Evolutionary conservation across 2,888 invertebrate species (phyloP), one percentile per base, ranked within the genome.

Genomic region (Drosophila colorata): DNA sequence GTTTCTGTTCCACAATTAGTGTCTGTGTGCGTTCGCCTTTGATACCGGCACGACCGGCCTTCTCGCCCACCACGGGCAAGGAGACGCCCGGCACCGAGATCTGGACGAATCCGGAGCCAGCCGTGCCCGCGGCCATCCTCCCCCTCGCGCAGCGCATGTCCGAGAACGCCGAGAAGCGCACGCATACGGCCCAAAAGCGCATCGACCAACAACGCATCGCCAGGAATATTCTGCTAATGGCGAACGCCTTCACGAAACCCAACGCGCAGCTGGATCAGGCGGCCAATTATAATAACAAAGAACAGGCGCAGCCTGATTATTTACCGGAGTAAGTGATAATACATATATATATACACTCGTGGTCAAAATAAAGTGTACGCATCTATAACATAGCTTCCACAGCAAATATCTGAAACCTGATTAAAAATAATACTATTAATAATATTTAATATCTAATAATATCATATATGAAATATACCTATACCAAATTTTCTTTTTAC

Each of bases 1-100:
- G 60, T 82, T 67, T 69, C 47, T 69, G 75, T 77, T 72, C 53
- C 66, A 48, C 35, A 61, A 59, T 57, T 71, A 96, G 96, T 78
- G 96, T 96, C 43, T 97, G 96, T 92, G 95, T 96, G 78, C 95
- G 97, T 72, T 97, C 97, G 1, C 97, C 97, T 1, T 94, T 97
- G 83, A 96, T 97, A 88, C 95, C 96, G 38, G 95, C 96, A 16
- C 93, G 96, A 47, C 95, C 96, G 14, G 94, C 96, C 0, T 94
- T 96, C 88, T 95, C 96, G 0, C 95, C 95, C 0, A 91, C 92
- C 57, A 92, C 93, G 2, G 91, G 91, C 8, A 89, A 88, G 47
- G 90, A 88, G 47, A 91, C 91, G 2, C 89, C 90, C 1, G 88
- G 89, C 53, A 91, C 94, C 0, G 94, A 95, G 90, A 94, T 96